These are phyloP conservation scores for Pterois miles DNA, from an alignment of 2,797 vertebrate species.

Conservation along the genomic window DNA sequence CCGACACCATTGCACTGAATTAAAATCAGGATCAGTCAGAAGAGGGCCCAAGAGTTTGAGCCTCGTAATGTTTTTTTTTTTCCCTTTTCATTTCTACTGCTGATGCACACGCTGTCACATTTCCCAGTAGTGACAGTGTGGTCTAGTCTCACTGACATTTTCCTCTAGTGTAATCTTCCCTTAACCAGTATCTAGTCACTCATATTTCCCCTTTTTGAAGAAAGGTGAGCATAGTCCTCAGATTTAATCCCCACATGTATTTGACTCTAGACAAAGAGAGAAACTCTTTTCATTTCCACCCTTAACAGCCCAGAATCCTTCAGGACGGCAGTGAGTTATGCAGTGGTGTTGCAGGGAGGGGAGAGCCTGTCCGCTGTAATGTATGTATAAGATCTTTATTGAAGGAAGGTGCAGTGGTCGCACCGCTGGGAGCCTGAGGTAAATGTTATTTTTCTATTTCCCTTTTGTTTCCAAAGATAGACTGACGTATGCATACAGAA, in stretches of 20 bases:
- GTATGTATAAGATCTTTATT: conserved; percentile 58
- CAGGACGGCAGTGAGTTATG: conserved; percentile 41
- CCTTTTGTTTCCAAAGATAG: conserved; percentile 35
- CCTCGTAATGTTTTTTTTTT: conserved; percentile 7
- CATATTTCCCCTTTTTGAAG: conserved; percentile 39
- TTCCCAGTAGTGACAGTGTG: conserved; percentile 36
- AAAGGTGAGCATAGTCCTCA: conserved; percentile 60
- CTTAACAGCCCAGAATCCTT: conserved; percentile 47
- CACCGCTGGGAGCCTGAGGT: conserved; percentile 44
- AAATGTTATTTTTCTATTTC: conserved; percentile 39
- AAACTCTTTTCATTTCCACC: conserved; percentile 64
- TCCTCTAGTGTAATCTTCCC: conserved; percentile 54
- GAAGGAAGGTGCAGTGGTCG: conserved; percentile 34
- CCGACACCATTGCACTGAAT: conserved; percentile 52
- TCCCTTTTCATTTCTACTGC: conserved; percentile 19
- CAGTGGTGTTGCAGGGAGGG: conserved; percentile 40
- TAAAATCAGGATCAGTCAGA: conserved; percentile 60
- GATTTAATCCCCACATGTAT: conserved; percentile 54
- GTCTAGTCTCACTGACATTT: conserved; percentile 48
- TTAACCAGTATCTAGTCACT: conserved; percentile 57
- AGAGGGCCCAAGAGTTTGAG: conserved; percentile 35
- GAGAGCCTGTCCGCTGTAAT: conserved; percentile 39
- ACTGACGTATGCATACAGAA: conserved; percentile 22
- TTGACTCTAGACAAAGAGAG: conserved; percentile 54
- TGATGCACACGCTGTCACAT: conserved; percentile 47